phyloP scores from a whole-genome alignment of 2,888 invertebrate species.

The Melinaea marsaeus region DNA sequence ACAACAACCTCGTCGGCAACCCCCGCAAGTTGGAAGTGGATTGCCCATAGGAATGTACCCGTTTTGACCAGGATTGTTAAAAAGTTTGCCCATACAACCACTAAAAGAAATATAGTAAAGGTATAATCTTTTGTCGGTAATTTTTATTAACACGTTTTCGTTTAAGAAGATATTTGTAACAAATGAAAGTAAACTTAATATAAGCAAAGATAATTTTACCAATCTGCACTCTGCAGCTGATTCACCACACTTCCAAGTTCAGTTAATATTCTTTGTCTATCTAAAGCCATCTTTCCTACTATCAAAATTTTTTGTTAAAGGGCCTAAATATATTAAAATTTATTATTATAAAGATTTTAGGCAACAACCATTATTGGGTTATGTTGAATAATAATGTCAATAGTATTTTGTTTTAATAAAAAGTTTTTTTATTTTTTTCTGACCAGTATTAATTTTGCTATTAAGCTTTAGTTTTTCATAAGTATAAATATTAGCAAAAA shows the following conservation, averaged over 20 bases:
- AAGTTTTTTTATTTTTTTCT: neutral
- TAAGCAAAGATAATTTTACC: conserved; percentile 42
- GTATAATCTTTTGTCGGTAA: neutral
- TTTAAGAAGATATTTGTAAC: neutral
- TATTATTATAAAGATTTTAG: neutral
- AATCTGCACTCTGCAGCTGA: conserved; percentile 67
- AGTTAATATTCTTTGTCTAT: conserved; percentile 63
- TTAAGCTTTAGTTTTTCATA: neutral
- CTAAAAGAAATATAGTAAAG: conserved; percentile 43
- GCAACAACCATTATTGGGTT: conserved; percentile 3
- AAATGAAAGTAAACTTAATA: neutral
- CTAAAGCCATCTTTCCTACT: conserved; percentile 53
- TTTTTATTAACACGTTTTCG: neutral
- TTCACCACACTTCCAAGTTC: conserved; percentile 70
- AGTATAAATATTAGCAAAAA: neutral
- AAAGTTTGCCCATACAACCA: conserved; percentile 70
- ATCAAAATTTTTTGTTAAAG: conserved; percentile 17
- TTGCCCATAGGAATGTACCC: conserved; percentile 22
- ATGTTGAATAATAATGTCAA: conserved; percentile 1
- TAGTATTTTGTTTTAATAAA: neutral
- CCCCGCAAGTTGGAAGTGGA: conserved; percentile 40
- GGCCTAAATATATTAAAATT: conserved; percentile 13
- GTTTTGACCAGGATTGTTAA: conserved; percentile 44
- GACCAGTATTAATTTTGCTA: neutral
- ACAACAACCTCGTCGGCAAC: conserved; percentile 44